Conservation (phyloP, 1,140 invertebrate species). For the Polypedilum vanderplanki region DNA sequence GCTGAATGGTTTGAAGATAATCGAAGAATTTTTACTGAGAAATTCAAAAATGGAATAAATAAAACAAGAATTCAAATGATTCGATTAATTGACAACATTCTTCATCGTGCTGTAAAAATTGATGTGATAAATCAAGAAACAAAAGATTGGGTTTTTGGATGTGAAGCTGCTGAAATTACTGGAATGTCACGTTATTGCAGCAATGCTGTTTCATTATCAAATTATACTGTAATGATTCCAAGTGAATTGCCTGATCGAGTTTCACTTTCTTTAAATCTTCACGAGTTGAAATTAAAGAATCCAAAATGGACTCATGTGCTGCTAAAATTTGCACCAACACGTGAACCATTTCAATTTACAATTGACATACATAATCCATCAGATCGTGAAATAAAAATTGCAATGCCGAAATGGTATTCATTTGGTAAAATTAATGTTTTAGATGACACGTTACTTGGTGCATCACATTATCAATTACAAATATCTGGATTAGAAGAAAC, state of each 20-base stretch:
- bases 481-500: conserved; percentile 49
- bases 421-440: conserved; percentile 40
- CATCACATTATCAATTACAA: conserved; percentile 52
- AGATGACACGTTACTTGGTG: conserved; percentile 48
- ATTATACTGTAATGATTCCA: conserved; percentile 51
- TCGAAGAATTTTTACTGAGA: conserved; percentile 30
- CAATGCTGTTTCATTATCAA: conserved; percentile 56
- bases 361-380: conserved; percentile 55
- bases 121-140: conserved; percentile 55
- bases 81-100: conserved; percentile 47
- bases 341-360: conserved; percentile 51
- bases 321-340: conserved; percentile 55
- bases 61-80: conserved; percentile 54
- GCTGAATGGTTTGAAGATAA: conserved; percentile 31
- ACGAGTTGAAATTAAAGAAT: conserved; percentile 49
- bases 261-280: conserved; percentile 55
- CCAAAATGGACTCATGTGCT: conserved; percentile 62
- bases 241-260: conserved; percentile 46
- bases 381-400: conserved; percentile 49
- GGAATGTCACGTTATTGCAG: conserved; percentile 53
- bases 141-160: conserved; percentile 66
- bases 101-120: conserved; percentile 49
- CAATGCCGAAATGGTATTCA: conserved; percentile 47
- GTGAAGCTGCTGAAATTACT: conserved; percentile 50
- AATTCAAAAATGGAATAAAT: conserved; percentile 29